phyloP scores from a whole-genome alignment of 2,797 vertebrate species.

The Odontamblyopus rebecca region DNA sequence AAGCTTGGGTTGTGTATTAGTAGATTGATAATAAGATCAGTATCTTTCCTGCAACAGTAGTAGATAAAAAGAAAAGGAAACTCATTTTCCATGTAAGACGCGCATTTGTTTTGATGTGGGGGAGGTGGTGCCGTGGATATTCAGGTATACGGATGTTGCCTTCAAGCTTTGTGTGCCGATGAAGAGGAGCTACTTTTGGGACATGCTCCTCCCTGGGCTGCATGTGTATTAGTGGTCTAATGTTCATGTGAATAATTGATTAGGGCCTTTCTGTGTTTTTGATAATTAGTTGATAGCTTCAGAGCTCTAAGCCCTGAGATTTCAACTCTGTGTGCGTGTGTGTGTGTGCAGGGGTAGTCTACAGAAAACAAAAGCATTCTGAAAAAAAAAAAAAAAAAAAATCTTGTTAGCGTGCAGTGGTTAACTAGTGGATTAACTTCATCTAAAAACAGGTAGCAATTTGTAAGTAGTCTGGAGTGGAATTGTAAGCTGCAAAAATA shows the following conservation, averaged over 20 bases:
- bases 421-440: constrained; percentile 54
- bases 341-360: constrained; percentile 35
- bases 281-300: constrained; percentile 93
- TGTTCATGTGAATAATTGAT: constrained; percentile 98
- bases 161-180: constrained; percentile 29
- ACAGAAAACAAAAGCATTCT: constrained; percentile 56
- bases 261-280: constrained; percentile 84
- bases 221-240: constrained; percentile 85
- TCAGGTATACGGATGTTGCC: constrained; percentile 28
- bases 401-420: constrained; percentile 52
- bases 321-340: constrained; percentile 62
- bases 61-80: constrained; percentile 40
- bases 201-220: constrained; percentile 82
- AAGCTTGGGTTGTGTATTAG: constrained; percentile 41
- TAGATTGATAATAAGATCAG: constrained; percentile 65
- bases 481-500: neutral
- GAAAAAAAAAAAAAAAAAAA: constrained; percentile 30
- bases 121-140: constrained; percentile 27
- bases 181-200: constrained; percentile 79
- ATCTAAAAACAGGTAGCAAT: constrained; percentile 38
- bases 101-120: constrained; percentile 61
- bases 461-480: neutral
- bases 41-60: constrained; percentile 48
- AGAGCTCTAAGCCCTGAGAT: constrained; percentile 82
- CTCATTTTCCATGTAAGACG: constrained; percentile 66